phyloP scores from a whole-genome alignment of 2,888 invertebrate species.

The Leptopilina syphax region DNA sequence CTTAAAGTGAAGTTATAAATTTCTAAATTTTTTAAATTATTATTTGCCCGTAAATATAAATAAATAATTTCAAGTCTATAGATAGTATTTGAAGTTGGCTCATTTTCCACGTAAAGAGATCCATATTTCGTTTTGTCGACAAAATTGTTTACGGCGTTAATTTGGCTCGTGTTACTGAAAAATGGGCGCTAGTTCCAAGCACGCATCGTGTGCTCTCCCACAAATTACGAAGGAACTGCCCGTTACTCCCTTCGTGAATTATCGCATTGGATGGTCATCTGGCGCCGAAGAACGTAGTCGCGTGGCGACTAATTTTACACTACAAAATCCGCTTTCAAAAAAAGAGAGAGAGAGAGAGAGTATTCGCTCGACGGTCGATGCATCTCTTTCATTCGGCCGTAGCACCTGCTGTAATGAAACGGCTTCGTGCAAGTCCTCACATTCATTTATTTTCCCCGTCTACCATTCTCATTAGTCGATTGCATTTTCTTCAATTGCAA shows the following conservation, averaged over 20 bases:
- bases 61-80: too few species aligned
- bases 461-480: conserved; percentile 32
- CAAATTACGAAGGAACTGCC: conserved; percentile 58
- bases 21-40: too few species aligned
- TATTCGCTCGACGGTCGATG: background rate
- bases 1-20: too few species aligned
- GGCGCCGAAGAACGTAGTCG: conserved; percentile 52
- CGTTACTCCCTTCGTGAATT: conserved; percentile 53
- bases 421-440: conserved; percentile 52
- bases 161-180: conserved; percentile 61
- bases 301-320: conserved; percentile 50
- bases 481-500: conserved; percentile 25
- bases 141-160: conserved; percentile 62
- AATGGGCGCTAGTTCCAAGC: conserved; percentile 53
- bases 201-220: conserved; percentile 52
- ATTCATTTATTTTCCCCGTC: conserved; percentile 27
- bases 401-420: conserved; percentile 53
- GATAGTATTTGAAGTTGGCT: background rate
- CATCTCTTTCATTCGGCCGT: conserved; percentile 4
- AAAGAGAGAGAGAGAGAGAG: too few species aligned
- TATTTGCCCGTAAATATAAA: too few species aligned
- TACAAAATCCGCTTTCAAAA: conserved; percentile 15
- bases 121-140: conserved; percentile 55
- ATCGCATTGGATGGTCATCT: conserved; percentile 58
- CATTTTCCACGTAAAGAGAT: conserved; percentile 43